Evolutionary conservation across 2,797 vertebrate species (phyloP).

Genomic region (Poeciliopsis gracilis): DNA sequence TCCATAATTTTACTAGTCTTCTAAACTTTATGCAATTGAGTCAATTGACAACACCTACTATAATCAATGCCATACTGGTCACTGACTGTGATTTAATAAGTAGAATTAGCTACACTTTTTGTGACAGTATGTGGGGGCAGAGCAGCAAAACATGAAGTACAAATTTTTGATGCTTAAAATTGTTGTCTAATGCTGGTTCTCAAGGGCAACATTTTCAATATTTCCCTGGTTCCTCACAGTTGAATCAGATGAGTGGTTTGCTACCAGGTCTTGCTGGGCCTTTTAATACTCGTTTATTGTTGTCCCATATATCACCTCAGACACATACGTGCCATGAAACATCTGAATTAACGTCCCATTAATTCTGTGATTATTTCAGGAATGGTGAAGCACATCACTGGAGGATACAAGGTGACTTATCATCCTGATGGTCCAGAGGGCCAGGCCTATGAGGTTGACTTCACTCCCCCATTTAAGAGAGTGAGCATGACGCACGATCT

Average conservation of each 20-base stretch:
- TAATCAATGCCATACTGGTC: too few species aligned
- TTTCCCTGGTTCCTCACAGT: not conserved
- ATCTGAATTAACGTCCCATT: not conserved
- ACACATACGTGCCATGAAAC: not conserved
- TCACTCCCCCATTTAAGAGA: constrained; percentile 93
- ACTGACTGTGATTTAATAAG: not conserved
- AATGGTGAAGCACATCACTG: constrained; percentile 95
- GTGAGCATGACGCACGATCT: constrained; percentile 92
- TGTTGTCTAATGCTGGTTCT: not conserved
- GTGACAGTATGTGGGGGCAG: not conserved
- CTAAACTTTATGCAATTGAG: not conserved
- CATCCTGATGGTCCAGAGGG: constrained; percentile 96
- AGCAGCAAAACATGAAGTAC: too few species aligned
- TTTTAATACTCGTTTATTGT: not conserved
- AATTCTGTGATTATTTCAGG: constrained; percentile 73
- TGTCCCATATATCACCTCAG: not conserved
- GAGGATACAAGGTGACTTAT: constrained; percentile 90
- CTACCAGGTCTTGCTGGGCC: not conserved
- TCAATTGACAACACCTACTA: not conserved
- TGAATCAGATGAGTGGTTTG: not conserved
- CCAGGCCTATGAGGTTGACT: constrained; percentile 89
- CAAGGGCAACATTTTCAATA: not conserved
- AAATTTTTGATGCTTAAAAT: not conserved
- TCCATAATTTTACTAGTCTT: not conserved
- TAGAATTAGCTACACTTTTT: not conserved